phyloP scores from a whole-genome alignment of 2,113 vertebrate species.

The Nyctereutes procyonoides region DNA sequence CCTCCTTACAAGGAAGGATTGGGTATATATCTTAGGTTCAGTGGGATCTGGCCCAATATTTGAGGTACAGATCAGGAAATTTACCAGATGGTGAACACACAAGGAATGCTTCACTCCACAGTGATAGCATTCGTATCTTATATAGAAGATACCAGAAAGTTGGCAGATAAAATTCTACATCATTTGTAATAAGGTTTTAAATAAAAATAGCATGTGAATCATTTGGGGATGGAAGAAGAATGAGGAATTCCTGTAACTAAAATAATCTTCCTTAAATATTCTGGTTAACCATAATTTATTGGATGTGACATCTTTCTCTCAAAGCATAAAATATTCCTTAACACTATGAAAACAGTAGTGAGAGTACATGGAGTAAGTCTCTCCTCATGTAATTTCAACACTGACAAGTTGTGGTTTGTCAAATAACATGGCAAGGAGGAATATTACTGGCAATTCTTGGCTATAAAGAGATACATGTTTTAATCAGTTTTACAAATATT shows the following conservation, averaged over 20 bases:
- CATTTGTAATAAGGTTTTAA: not conserved
- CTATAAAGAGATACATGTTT: not conserved
- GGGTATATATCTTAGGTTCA: not conserved
- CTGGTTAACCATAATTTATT: not conserved
- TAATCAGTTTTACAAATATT: not conserved
- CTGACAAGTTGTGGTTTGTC: not conserved
- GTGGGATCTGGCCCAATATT: not conserved
- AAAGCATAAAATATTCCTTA: slow-evolving; percentile 18
- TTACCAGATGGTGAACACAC: not conserved
- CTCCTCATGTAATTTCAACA: not conserved
- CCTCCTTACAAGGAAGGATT: not conserved
- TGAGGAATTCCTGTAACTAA: not conserved
- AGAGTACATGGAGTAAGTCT: not conserved
- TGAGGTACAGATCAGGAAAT: not conserved
- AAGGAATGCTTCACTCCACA: not conserved
- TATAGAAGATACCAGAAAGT: not conserved
- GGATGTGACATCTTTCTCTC: not conserved
- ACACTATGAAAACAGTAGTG: not conserved
- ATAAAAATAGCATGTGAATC: not conserved
- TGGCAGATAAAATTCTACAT: not conserved
- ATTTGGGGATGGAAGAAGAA: not conserved
- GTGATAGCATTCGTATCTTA: not conserved
- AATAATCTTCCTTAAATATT: slow-evolving; percentile 25
- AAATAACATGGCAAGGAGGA: not conserved
- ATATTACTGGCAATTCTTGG: not conserved